Conservation (phyloP, 2,113 vertebrate species). For the Anoplopoma fimbria region DNA sequence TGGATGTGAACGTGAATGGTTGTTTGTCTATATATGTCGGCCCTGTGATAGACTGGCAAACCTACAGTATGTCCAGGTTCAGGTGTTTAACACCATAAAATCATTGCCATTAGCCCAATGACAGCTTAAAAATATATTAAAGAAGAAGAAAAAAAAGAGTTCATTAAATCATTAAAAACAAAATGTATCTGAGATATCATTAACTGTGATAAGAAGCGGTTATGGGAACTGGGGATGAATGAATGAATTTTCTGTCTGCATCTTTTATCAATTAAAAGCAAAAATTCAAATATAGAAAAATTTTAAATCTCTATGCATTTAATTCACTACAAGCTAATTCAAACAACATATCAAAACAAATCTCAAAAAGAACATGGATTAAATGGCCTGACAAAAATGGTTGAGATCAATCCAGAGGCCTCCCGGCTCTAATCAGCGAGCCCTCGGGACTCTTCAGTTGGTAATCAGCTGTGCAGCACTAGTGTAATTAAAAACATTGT, state of each 20-base stretch:
- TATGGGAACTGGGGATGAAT: neutral
- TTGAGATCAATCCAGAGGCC: constrained; percentile 4
- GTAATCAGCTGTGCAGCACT: neutral
- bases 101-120: neutral
- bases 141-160: neutral
- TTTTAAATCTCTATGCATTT: neutral
- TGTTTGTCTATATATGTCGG: no score
- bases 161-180: neutral
- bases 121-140: neutral
- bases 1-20: no score
- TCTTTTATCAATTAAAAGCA: neutral
- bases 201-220: no score
- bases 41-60: no score
- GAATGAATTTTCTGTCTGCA: neutral
- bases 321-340: neutral
- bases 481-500: neutral
- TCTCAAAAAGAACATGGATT: neutral
- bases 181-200: neutral
- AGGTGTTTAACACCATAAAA: neutral
- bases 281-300: neutral
- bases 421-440: neutral
- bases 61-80: no score
- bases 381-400: neutral
- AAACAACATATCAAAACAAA: neutral
- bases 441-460: neutral